Evolutionary conservation across 2,888 invertebrate genomes (phyloP), one percentile per base, ranked within the genome.

Genomic region (Cheilosia urbana): DNA sequence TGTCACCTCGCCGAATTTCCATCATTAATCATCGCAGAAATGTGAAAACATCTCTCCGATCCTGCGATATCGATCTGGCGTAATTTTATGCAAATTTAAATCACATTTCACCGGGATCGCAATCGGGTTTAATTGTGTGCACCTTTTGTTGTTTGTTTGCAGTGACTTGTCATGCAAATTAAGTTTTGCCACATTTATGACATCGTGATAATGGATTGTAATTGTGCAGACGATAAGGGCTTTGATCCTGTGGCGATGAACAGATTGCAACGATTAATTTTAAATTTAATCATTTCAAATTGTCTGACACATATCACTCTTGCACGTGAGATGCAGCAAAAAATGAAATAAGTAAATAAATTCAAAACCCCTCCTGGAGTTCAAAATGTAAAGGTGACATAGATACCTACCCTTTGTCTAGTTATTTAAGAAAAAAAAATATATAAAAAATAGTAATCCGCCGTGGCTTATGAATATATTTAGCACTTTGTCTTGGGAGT

Each of bases 1-100:
- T 73, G 85, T 71, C 87, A 82, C 63, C 68, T 72, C 58, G 68
- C 47, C 51, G 66, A 57, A 76, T 82, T 82, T 72, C 42, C 34
- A 34, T 82, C 77, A 82, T 87, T 78, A 87, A 87, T 87, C 87
- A 78, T 57, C 30, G 40, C 68, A 30, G 62, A 77, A 37, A 81
- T 81, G 76, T 75, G 80, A 76, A 60, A 76, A 68, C 63, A 72
- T 77, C 69, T 72, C 47, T 30, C 55, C 45, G 57, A 58, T 45
- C 57, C 63, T 62, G 37, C 13, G 72, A 85, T 81, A 82, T 82
- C 63, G 82, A 87, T 87, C 82, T 62, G 68, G 68, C 47, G 72
- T 68, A 87, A 72, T 87, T 87, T 87, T 82, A 87, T 87, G 87
- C 87, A 77, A 87, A 87, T 87, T 78, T 82, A 73, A 73, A 73